A percentile compares a stretch with the other conserved stretches of the same genome.
Evolutionary conservation across 1,140 invertebrate genomes (phyloP).

Genomic region (Panagrolaimus sp.): DNA sequence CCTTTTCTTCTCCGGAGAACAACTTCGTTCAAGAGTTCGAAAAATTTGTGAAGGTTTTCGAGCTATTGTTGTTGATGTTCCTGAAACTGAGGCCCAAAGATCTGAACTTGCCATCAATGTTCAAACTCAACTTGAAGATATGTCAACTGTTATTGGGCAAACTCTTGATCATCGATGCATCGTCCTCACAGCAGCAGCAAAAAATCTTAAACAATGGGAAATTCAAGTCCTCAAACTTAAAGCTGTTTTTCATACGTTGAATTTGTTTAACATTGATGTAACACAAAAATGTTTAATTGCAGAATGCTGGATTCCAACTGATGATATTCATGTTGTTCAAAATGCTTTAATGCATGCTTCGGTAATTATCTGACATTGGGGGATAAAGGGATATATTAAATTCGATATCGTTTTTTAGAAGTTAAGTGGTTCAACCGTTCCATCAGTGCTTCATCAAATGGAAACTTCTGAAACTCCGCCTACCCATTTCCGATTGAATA

Average conservation of each 20-base stretch:
- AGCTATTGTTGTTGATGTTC: conserved; percentile 66
- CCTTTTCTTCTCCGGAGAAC: conserved; percentile 64
- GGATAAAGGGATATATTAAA: background rate
- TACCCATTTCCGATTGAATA: conserved; percentile 63
- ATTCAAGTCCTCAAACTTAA: conserved; percentile 86
- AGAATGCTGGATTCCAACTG: conserved; percentile 92
- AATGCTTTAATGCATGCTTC: conserved; percentile 79
- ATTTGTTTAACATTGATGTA: conserved; percentile 72
- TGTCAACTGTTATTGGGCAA: conserved; percentile 72
- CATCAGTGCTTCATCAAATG: conserved; percentile 62
- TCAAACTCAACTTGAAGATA: conserved; percentile 84
- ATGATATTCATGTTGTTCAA: conserved; percentile 81
- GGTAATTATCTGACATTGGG: conserved; percentile 65
- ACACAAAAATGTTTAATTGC: conserved; percentile 86
- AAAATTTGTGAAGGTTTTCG: conserved; percentile 64
- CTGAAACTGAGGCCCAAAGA: conserved; percentile 78
- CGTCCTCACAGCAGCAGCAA: conserved; percentile 83
- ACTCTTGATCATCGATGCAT: conserved; percentile 63
- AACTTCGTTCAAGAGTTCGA: conserved; percentile 62
- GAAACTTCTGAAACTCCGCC: conserved; percentile 60
- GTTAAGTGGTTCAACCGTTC: conserved; percentile 60
- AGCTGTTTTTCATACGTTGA: conserved; percentile 72
- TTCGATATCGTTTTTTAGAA: conserved; percentile 47
- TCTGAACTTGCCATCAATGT: conserved; percentile 85
- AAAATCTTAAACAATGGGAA: conserved; percentile 85